Percentiles rank a stretch among this genome's conserved stretches.
These are phyloP conservation scores for Tadarida brasiliensis DNA, from an alignment of 2,797 vertebrate genomes.

Conservation along the genomic window DNA sequence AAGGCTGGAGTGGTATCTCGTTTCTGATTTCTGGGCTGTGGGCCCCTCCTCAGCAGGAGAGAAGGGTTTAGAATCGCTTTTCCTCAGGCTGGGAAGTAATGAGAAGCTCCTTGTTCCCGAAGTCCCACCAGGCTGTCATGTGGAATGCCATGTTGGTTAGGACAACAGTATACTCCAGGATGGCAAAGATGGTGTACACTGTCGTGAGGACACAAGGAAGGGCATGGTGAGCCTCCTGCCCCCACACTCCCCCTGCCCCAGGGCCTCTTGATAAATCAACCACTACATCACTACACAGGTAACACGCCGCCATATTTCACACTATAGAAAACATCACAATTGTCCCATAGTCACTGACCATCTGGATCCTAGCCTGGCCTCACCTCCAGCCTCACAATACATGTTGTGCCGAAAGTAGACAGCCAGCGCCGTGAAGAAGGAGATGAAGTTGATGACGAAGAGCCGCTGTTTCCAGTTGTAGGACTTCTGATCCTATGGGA, in stretches of 20 bases:
- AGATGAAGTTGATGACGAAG: slow-evolving; percentile 92
- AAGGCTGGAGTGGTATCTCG: slow-evolving; percentile 45
- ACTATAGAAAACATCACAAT: not conserved
- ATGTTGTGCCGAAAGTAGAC: slow-evolving; percentile 95
- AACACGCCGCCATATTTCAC: not conserved
- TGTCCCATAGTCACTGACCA: not conserved
- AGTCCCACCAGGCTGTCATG: slow-evolving; percentile 97
- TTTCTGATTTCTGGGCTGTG: slow-evolving; percentile 62
- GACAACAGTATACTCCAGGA: slow-evolving; percentile 96
- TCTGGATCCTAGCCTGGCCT: slow-evolving; percentile 68
- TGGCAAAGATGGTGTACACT: slow-evolving; percentile 96
- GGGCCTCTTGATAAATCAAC: not conserved
- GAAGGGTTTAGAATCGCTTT: slow-evolving; percentile 90
- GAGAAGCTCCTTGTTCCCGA: slow-evolving; percentile 93
- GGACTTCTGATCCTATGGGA: slow-evolving; percentile 92
- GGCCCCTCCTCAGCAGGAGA: not conserved
- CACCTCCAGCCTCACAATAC: slow-evolving; percentile 94
- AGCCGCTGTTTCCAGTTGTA: slow-evolving; percentile 93
- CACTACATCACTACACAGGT: not conserved
- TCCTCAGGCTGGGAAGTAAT: slow-evolving; percentile 92
- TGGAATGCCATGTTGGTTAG: slow-evolving; percentile 98
- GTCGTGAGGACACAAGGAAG: slow-evolving; percentile 63
- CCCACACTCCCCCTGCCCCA: not conserved
- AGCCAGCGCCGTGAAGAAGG: slow-evolving; percentile 88
- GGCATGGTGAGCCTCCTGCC: not conserved